Evolutionary conservation across 2,888 invertebrate genomes (phyloP), one percentile per base, ranked within the genome.

Genomic region (Odontomyia ornata): DNA sequence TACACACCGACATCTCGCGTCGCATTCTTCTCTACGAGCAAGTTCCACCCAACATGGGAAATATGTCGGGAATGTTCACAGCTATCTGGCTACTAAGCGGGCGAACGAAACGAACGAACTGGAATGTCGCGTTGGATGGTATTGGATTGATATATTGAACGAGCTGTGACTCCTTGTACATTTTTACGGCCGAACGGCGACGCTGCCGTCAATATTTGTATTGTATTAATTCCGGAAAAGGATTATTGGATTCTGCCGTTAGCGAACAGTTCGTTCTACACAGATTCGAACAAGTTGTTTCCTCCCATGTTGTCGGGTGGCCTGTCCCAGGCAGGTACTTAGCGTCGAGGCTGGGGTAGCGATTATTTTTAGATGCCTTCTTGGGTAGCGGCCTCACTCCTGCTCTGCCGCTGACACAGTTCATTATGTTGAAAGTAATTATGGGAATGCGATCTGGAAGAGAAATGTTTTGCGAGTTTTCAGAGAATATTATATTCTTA

Each of bases 201-300:
- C 23, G 69, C 25, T 25, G n/a, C 25, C 47, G 69, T 69, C 69
- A 69, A 69, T 69, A 47, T 69, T 69, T 69, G 69, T 46, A 47
- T 25, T 47, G 47, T 67, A 69, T 69, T 15, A 46, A 69, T 69
- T 69, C 46, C 69, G 46, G 46, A 46, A 47, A 46, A 46, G 69
- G 69, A 69, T 69, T 69, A 69, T 47, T 69, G 43, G 67, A 46
- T 25, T 23, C 46, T 46, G 23, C 69, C 25, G n/a, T 64, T 11
- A 9, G 30, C 64, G 11, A 21, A 23, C 21, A 13, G 23, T 13
- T 60, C 21, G 13, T 60, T 60, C 13, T 7, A 60, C 21, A 18
- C 7, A 23, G 23, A 25, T 7, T 25, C 1, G 7, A 60, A 18
- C 13, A 47, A 23, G 15, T 23, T 23, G 46, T 23, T 21, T 46